These are phyloP conservation scores for Yponomeuta plumbellus DNA, from an alignment of 2,888 invertebrate species.

Conservation along the genomic window DNA sequence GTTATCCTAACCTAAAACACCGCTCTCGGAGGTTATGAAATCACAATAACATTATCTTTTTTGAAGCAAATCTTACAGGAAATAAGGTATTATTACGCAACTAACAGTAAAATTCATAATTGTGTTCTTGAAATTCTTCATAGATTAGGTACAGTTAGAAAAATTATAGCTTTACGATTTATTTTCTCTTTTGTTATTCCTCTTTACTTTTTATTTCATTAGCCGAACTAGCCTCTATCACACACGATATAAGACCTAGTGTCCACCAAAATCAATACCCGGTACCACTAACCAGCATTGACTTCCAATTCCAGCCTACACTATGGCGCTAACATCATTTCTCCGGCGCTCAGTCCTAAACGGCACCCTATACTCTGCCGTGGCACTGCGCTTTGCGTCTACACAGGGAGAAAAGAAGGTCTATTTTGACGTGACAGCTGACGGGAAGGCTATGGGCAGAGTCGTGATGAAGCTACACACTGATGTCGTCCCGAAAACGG, in stretches of 20 bases:
- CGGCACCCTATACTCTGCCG: slow-evolving; percentile 15
- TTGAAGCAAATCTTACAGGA: no score
- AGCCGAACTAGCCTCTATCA: no score
- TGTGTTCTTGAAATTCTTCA: no score
- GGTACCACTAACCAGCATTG: background rate
- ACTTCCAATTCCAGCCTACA: background rate
- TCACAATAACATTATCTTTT: background rate
- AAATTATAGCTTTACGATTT: no score
- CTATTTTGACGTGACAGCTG: slow-evolving; percentile 88
- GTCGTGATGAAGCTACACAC: slow-evolving; percentile 88
- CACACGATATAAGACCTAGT: no score
- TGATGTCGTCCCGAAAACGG: slow-evolving; percentile 90
- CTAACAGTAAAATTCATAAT: no score
- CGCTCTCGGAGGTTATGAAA: background rate
- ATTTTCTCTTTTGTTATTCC: no score
- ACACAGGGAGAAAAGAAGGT: slow-evolving; percentile 47
- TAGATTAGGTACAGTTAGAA: no score
- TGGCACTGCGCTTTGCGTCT: slow-evolving; percentile 17
- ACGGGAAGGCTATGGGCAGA: slow-evolving; percentile 81
- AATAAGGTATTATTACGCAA: no score
- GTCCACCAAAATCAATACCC: no score
- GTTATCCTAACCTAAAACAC: background rate
- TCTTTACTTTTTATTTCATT: no score
- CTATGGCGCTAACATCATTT: slow-evolving; percentile 10
- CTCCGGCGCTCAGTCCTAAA: slow-evolving; percentile 14